Evolutionary conservation across 1,140 invertebrate species (phyloP).

Genomic region (Apolygus lucorum): DNA sequence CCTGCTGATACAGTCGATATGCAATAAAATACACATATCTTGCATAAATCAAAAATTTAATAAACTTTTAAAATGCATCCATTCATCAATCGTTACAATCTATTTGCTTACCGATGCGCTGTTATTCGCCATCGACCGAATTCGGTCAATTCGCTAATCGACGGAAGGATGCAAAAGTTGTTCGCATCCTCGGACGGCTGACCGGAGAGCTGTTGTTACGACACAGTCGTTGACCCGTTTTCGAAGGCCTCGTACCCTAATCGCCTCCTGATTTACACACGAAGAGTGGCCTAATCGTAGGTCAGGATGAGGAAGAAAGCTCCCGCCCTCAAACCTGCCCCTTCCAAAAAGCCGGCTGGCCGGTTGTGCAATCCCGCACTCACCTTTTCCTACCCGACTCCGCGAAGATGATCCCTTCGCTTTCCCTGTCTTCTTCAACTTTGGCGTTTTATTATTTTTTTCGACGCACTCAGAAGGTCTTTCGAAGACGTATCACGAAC

Average conservation of each 20-base stretch:
- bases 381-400: not conserved
- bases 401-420: not conserved
- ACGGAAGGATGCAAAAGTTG: not conserved
- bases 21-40: no score
- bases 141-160: no score
- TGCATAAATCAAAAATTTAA: no score
- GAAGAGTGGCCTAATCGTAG: not conserved
- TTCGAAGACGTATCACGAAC: no score
- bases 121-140: no score
- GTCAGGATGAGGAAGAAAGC: not conserved
- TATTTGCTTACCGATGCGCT: no score
- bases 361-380: not conserved
- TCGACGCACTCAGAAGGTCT: no score
- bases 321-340: not conserved
- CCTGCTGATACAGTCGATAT: no score
- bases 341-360: not conserved
- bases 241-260: not conserved
- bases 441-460: no score
- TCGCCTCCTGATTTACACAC: not conserved
- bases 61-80: no score
- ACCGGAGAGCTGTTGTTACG: not conserved
- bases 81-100: no score
- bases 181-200: not conserved
- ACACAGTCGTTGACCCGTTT: conserved; percentile 5
- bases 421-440: no score